Evolutionary conservation across 1,140 invertebrate genomes (phyloP), one percentile per base, ranked within the genome.

Genomic region (Macrobrachium nipponense): DNA sequence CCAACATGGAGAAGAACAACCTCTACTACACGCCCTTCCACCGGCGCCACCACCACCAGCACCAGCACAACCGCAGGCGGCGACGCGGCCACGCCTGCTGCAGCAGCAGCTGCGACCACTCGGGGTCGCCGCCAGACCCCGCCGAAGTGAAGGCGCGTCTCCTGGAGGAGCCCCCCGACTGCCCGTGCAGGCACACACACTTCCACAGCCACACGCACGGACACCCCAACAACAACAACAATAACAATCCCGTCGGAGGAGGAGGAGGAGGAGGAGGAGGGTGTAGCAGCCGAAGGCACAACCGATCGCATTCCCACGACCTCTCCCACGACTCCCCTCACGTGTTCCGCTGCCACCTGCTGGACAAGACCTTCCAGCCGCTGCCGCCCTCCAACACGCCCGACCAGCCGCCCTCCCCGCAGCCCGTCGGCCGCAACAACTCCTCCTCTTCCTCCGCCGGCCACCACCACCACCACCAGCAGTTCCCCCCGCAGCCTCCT

Each of bases 1-100:
- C 96, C 82, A 97, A 97, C 91, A 96, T 97, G 96, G 96, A 97
- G 91, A 96, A 96, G 91, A 97, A 97, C 91, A 96, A 96, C 91
- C 92, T 95, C 92, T 95, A 94, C 89, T 90, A 86, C 73, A 83
- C 81, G 14, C 87, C 87, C 12, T 64, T 88, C 0, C 80, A 88
- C 59, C 82, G 76, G 44, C 61, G 76, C 8, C 77, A 79, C 23
- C 62, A 79, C 20, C 73, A 83, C 58, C 73, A 77, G 15, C 72
- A 82, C 68, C 60, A 81, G 58, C 70, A 87, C 60, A 59, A 62
- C 23, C 73, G 88, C n/a, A 76, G 81, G 18, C 80, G 81, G 18
- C 68, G 81, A 8, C 76, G 82, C n/a, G n/a, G n/a, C 23, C 70
- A 80, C 20, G 66, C 76, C 36, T 86, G 84, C 73, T 61, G 61